A percentile compares a stretch with the other conserved stretches of the same genome.
Evolutionary conservation across 2,888 invertebrate species (phyloP).

Genomic region (Protonemura montana): DNA sequence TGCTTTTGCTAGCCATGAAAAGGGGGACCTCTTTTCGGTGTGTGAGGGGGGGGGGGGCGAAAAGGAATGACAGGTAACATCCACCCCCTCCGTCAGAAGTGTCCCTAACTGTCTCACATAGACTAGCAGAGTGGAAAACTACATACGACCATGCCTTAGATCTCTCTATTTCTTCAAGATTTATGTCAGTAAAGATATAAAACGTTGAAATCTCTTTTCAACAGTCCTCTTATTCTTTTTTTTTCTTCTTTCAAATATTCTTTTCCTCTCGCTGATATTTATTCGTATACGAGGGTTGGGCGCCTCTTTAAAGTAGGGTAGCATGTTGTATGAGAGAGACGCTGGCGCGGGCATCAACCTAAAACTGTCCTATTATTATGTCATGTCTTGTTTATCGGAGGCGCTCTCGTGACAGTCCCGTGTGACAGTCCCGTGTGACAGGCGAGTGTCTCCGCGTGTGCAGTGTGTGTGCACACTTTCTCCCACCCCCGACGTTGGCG

Average conservation of each 20-base stretch:
- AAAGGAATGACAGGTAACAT: constrained; percentile 34
- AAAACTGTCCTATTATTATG: constrained; percentile 40
- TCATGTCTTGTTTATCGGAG: constrained; percentile 23
- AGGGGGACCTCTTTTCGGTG: not conserved
- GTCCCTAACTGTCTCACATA: constrained; percentile 36
- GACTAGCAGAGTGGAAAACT: constrained; percentile 40
- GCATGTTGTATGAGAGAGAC: not conserved
- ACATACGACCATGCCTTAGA: constrained; percentile 27
- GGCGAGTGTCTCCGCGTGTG: not conserved
- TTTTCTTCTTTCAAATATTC: not conserved
- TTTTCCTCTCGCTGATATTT: constrained; percentile 23
- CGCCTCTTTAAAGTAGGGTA: constrained; percentile 1
- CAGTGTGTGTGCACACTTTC: not conserved
- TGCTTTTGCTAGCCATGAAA: not conserved
- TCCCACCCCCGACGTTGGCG: not conserved
- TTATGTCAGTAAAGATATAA: constrained; percentile 47
- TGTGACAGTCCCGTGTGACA: not conserved
- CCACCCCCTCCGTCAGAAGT: constrained; percentile 13
- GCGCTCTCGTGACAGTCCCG: not conserved
- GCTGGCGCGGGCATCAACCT: constrained; percentile 23
- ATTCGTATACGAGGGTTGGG: not conserved
- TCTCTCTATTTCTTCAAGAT: constrained; percentile 48
- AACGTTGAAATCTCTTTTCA: constrained; percentile 45
- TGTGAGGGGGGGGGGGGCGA: not conserved
- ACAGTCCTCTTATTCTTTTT: constrained; percentile 37